Evolutionary conservation across 2,888 invertebrate species (phyloP), one percentile per base, ranked within the genome.

Genomic region (Chloroclysta siterata): DNA sequence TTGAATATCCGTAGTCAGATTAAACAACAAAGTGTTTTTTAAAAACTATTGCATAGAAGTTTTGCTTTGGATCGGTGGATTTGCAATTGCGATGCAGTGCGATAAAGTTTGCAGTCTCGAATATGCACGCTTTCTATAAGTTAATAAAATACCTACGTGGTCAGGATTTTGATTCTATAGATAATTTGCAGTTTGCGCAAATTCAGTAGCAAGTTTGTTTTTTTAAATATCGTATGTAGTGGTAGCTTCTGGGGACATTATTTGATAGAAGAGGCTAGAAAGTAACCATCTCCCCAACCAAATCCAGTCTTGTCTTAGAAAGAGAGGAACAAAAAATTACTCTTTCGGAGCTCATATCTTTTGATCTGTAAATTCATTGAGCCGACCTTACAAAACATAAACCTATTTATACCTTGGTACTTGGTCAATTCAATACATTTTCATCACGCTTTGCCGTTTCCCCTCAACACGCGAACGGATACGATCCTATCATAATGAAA

Each of bases 401-500:
- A 8, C 10, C 10, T 46, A 46, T 11, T 17, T 39, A 3, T 46
- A 46, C 46, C 46, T 46, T 17, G 46, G 46, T 46, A 46, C 17
- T 46, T 46, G 46, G 46, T 46, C 46, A 17, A 46, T 17, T 46
- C 46, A 46, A 46, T 46, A 46, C 46, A 46, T 46, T 46, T 46
- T 46, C 17, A 39, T 42, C 42, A 48, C 33, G 48, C 44, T 53
- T 36, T 13, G 36, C 28, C 46, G n/a, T 58, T 62, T 66, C 44
- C 55, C 57, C 58, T 60, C 42, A 52, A 65, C 47, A 65, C 56
- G 46, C 46, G 36, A 14, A 60, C 51, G 28, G 39, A 47, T 46
- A 41, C 66, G 53, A 62, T 55, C 62, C 58, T 59, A 51, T 60
- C 63, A 66, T 63, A 66, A 68, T 70, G 59, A 66, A 65, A 66